Evolutionary conservation across 1,140 invertebrate genomes (phyloP).

Genomic region (Teleogryllus occipitalis): DNA sequence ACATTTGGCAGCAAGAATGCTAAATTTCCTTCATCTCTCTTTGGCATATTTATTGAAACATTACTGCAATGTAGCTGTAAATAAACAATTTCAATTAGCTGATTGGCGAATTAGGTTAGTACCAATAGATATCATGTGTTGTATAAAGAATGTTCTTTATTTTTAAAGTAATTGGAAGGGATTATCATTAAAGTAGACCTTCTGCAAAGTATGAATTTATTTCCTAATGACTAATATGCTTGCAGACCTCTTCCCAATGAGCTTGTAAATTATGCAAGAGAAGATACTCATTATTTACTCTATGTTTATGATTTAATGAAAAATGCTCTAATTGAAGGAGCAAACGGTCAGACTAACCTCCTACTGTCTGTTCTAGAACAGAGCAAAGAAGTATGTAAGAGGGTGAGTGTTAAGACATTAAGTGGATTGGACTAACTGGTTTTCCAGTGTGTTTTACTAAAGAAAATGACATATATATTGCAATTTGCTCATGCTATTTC

Average conservation of each 20-base stretch:
- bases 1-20: slow-evolving; percentile 68
- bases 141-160: neutral
- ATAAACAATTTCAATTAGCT: slow-evolving; percentile 88
- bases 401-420: slow-evolving; percentile 30
- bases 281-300: slow-evolving; percentile 92
- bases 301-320: slow-evolving; percentile 82
- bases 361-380: slow-evolving; percentile 59
- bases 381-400: slow-evolving; percentile 64
- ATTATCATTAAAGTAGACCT: too few species aligned
- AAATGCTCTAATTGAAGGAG: slow-evolving; percentile 64
- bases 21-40: slow-evolving; percentile 65
- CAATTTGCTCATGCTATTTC: slow-evolving; percentile 11
- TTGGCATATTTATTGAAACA: slow-evolving; percentile 69
- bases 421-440: slow-evolving; percentile 5
- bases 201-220: too few species aligned
- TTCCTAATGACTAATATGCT: neutral
- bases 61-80: slow-evolving; percentile 69
- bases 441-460: neutral
- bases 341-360: slow-evolving; percentile 59
- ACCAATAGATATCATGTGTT: neutral
- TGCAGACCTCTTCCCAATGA: slow-evolving; percentile 73
- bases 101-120: slow-evolving; percentile 86
- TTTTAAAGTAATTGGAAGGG: too few species aligned
- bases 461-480: slow-evolving; percentile 8
- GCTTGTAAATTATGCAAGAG: slow-evolving; percentile 79